Percentiles rank a stretch among this genome's conserved stretches.
phyloP scores from a whole-genome alignment of 1,140 invertebrate species.

The Probaryconus sp. region DNA sequence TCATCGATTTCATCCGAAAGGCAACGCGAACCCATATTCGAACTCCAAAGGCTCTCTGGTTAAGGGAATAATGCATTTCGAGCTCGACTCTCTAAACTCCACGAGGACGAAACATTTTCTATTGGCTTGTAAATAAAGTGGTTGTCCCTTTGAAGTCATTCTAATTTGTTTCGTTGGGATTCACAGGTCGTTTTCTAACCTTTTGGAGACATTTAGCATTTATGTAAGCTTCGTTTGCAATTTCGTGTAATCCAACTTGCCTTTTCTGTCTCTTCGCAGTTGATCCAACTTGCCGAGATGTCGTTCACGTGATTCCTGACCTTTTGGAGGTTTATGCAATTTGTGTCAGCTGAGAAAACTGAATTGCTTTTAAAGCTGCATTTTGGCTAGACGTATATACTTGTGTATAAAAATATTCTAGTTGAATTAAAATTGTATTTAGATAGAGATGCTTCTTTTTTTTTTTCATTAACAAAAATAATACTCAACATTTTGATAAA shows the following conservation, averaged over 20 bases:
- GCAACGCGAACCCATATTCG: too few relatives aligned
- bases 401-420: too few relatives aligned
- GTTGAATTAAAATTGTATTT: too few relatives aligned
- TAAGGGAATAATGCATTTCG: conserved; percentile 9
- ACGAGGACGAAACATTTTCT: conserved; percentile 9
- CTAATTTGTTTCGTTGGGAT: conserved; percentile 11
- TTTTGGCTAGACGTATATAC: neutral
- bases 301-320: conserved; percentile 50
- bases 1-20: too few relatives aligned
- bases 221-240: conserved; percentile 27
- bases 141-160: conserved; percentile 12
- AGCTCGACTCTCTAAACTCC: neutral
- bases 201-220: conserved; percentile 33
- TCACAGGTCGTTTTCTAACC: conserved; percentile 27
- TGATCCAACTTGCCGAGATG: conserved; percentile 24
- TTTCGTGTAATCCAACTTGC: conserved; percentile 39
- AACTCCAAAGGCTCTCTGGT: too few relatives aligned
- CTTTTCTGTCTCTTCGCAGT: conserved; percentile 17
- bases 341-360: conserved; percentile 35
- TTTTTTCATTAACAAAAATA: too few relatives aligned
- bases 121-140: conserved; percentile 14
- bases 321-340: conserved; percentile 38
- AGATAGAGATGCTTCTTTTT: too few relatives aligned
- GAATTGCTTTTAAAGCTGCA: conserved; percentile 24
- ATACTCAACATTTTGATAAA: too few relatives aligned